A percentile compares a stretch with the other conserved stretches of the same genome.
phyloP scores from a whole-genome alignment of 2,797 vertebrate species.

The Pachyuromys duprasi region DNA sequence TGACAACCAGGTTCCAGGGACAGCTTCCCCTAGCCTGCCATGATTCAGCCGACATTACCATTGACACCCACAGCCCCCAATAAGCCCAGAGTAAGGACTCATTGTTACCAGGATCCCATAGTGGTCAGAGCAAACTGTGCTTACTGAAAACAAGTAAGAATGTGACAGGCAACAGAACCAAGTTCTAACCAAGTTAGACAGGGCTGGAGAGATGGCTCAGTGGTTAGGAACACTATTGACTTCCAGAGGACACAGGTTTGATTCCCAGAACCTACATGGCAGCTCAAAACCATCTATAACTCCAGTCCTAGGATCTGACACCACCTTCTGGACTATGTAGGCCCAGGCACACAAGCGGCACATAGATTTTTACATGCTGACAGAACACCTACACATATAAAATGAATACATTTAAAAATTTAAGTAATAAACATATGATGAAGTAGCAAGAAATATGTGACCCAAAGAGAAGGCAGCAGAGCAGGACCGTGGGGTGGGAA shows the following conservation, averaged over 20 bases:
- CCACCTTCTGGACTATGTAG: background rate
- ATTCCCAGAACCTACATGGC: background rate
- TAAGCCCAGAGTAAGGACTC: background rate
- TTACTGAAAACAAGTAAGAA: background rate
- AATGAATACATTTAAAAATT: background rate
- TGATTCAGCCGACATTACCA: too few relatives aligned
- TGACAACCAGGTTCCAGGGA: too few relatives aligned
- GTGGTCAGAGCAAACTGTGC: rapidly evolving
- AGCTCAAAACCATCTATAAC: background rate
- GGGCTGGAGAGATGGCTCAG: background rate
- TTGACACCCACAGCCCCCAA: rapidly evolving
- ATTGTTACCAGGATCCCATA: rapidly evolving
- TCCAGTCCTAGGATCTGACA: background rate
- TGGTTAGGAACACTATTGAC: background rate
- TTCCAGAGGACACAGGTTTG: background rate
- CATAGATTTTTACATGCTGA: background rate
- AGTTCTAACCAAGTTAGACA: background rate
- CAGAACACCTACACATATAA: background rate
- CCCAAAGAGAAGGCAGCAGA: background rate
- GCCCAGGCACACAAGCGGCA: background rate
- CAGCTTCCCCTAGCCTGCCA: too few relatives aligned
- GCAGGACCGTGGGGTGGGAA: rapidly evolving
- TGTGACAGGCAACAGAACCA: background rate
- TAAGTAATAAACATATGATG: background rate
- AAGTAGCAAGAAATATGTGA: background rate